Base-by-base conservation (phyloP, 2,888 invertebrate species). In the Andricus quercusramuli region DNA sequence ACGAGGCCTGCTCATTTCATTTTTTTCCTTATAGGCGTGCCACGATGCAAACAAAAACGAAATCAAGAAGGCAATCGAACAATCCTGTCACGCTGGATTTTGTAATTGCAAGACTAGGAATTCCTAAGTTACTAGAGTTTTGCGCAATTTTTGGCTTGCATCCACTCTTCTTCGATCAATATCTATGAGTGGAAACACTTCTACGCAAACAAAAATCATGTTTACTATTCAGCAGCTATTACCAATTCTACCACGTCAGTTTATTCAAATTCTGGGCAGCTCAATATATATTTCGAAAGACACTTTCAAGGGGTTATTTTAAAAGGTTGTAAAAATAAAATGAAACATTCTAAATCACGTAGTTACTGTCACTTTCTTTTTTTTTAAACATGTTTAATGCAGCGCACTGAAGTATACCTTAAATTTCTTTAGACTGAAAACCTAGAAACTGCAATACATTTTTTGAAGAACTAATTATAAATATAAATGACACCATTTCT, bases 41-140 rank as follows among this genome's bases (percentile, higher is more conserved):
- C 22, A 25, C 25, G 15, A 3, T 11, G 22, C 15, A 56, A n/a
- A 25, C 22, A 56, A 29, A 47, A 70, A 70, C 9, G 47, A 70
- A 82, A 80, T 83, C 79, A 80, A 65, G 79, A 78, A 81, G 74
- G 77, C 80, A 80, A 81, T 83, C 51, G 78, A 41, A 56, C 78
- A 91, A 82, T 89, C 89, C 68, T 64, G 85, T 90, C 91, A 91
- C 90, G 91, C 80, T 78, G 37, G 77, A 82, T 88, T 90, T 90
- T 89, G 90, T 88, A 88, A 91, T 89, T 89, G 89, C 88, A 88
- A 89, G 86, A 82, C 86, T 79, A 78, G 85, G 84, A 86, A 89
- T 91, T 90, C 90, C 89, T 90, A 90, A 90, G 83, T 79, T 83
- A 77, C 80, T 70, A 41, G 59, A 62, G 77, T 29, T 67, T 89